Conservation (phyloP, 2,888 invertebrate species). For the Deilephila elpenor region DNA sequence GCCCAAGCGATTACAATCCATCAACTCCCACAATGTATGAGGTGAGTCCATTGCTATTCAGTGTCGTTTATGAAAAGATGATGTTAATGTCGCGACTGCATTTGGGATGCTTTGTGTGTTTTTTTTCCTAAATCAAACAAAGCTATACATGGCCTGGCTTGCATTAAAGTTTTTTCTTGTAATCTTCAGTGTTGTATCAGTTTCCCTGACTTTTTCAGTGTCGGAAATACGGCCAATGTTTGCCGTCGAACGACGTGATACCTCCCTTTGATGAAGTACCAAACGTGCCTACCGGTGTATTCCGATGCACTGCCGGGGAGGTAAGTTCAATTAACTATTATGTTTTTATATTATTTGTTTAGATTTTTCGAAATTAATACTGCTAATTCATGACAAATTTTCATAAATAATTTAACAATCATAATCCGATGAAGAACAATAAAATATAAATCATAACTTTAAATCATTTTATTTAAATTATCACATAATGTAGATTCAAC, state of each 20-base stretch:
- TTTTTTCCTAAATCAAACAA: too few species aligned
- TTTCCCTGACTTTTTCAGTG: slow-evolving; percentile 49
- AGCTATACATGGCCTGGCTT: too few species aligned
- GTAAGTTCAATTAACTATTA: slow-evolving; percentile 44
- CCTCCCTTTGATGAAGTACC: slow-evolving; percentile 54
- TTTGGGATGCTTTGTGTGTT: too few species aligned
- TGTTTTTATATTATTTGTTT: not conserved
- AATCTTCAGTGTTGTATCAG: too few species aligned
- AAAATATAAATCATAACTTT: too few species aligned
- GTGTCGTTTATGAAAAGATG: too few species aligned
- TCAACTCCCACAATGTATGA: slow-evolving; percentile 49
- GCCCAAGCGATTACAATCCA: slow-evolving; percentile 36
- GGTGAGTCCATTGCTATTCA: slow-evolving; percentile 43
- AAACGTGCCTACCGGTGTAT: slow-evolving; percentile 63
- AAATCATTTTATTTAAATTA: too few species aligned
- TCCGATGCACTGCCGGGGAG: slow-evolving; percentile 64
- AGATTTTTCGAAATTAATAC: not conserved
- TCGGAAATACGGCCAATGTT: slow-evolving; percentile 61
- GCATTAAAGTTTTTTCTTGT: too few species aligned
- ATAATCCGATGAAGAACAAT: too few species aligned
- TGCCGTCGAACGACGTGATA: slow-evolving; percentile 49
- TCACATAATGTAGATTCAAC: too few species aligned
- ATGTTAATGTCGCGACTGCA: too few species aligned
- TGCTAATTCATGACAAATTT: not conserved
- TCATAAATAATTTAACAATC: too few species aligned